phyloP scores from a whole-genome alignment of 2,113 vertebrate genomes.

The Deroptyus accipitrinus region DNA sequence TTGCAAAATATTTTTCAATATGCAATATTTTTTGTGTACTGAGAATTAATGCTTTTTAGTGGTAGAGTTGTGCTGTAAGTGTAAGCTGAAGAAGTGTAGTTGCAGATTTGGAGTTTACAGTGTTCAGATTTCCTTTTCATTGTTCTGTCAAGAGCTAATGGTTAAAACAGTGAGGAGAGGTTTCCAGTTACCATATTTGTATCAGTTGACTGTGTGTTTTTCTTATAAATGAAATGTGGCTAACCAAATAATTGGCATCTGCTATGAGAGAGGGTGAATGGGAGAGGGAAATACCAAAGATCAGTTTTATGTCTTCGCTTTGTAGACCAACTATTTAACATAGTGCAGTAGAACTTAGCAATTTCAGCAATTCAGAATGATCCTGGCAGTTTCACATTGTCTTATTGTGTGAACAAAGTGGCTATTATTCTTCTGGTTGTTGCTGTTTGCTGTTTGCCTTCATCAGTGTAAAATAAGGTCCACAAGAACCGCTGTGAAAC shows the following conservation, averaged over 20 bases:
- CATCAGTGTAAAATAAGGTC: neutral
- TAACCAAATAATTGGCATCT: neutral
- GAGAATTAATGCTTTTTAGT: neutral
- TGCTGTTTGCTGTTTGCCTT: neutral
- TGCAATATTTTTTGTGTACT: neutral
- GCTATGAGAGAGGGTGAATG: neutral
- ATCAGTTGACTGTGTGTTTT: neutral
- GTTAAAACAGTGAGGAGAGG: neutral
- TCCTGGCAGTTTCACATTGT: neutral
- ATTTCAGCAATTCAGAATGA: neutral
- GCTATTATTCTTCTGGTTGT: neutral
- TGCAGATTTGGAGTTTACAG: neutral
- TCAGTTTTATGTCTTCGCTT: neutral
- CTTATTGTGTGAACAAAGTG: neutral
- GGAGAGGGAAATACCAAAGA: neutral
- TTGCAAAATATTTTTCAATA: neutral
- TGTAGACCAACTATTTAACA: neutral
- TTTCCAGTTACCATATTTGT: neutral
- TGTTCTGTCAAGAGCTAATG: neutral
- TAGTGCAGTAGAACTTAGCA: neutral
- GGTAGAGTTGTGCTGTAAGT: neutral
- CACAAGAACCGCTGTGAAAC: neutral
- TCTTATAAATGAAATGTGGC: neutral
- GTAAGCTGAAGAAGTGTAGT: neutral
- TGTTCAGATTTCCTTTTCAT: neutral